Percentiles rank a stretch among this genome's conserved stretches.
Conservation (phyloP, 2,113 vertebrate genomes). For the Chionomys nivalis region DNA sequence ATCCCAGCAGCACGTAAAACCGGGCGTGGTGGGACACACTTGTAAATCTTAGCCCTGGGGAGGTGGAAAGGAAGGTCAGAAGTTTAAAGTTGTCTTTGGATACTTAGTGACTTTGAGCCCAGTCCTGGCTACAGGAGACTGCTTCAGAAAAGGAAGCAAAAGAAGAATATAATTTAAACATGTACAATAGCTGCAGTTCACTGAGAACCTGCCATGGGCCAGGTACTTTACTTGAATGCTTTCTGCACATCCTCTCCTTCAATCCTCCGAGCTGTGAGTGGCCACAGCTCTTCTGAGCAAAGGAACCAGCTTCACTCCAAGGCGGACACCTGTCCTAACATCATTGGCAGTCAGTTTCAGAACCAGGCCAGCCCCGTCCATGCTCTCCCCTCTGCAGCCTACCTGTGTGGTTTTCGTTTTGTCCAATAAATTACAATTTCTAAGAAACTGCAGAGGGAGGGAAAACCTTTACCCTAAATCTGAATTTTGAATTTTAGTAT, state of each 20-base stretch:
- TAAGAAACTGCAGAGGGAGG: background rate
- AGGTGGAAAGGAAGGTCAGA: background rate
- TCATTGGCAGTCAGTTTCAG: background rate
- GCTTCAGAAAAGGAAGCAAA: background rate
- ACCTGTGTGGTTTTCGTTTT: background rate
- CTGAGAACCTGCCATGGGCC: background rate
- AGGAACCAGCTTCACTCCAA: background rate
- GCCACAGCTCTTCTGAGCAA: background rate
- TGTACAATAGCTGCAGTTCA: background rate
- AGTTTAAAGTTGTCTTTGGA: background rate
- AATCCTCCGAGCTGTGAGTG: background rate
- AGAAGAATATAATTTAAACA: background rate
- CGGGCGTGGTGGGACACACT: too few species aligned
- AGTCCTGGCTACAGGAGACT: background rate
- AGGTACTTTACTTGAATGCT: background rate
- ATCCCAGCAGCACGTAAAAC: background rate
- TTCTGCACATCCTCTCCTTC: background rate
- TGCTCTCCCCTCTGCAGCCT: background rate
- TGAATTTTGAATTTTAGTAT: background rate
- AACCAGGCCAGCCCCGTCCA: background rate
- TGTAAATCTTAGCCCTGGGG: background rate
- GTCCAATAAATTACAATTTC: background rate
- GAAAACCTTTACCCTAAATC: background rate
- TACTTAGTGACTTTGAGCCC: background rate
- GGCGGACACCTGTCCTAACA: background rate